These are phyloP conservation scores for Echinometra lucunter DNA, from an alignment of 53 echinoderm and acorn worm genomes.

Conservation along the genomic window DNA sequence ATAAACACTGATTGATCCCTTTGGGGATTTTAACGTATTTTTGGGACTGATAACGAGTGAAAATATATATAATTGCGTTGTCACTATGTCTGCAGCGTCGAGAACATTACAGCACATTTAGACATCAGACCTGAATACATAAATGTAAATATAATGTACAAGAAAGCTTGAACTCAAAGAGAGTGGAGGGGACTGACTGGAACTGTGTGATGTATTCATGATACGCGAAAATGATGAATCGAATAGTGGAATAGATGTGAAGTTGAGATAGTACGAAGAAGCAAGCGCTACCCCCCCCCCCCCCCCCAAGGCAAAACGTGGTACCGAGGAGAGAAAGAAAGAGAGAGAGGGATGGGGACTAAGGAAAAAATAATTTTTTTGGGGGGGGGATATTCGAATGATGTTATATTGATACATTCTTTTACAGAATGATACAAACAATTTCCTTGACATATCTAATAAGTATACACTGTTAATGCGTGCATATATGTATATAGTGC, in stretches of 20 bases:
- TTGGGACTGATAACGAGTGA: neutral
- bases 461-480: too few relatives aligned
- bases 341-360: too few relatives aligned
- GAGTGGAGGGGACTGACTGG: neutral
- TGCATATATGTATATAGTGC: too few relatives aligned
- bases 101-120: neutral
- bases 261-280: neutral
- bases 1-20: neutral
- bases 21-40: neutral
- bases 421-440: too few relatives aligned
- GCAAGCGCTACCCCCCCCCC: too few relatives aligned
- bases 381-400: too few relatives aligned
- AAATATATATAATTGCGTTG: neutral
- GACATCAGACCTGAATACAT: slow-evolving; percentile 7
- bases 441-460: too few relatives aligned
- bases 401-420: too few relatives aligned
- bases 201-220: neutral
- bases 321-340: neutral
- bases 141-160: neutral
- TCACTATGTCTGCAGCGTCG: neutral
- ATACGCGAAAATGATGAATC: neutral
- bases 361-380: too few relatives aligned
- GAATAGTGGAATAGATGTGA: neutral
- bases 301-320: neutral
- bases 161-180: neutral